Conservation (phyloP, 1,140 invertebrate species). For the Trichogramma pretiosum region DNA sequence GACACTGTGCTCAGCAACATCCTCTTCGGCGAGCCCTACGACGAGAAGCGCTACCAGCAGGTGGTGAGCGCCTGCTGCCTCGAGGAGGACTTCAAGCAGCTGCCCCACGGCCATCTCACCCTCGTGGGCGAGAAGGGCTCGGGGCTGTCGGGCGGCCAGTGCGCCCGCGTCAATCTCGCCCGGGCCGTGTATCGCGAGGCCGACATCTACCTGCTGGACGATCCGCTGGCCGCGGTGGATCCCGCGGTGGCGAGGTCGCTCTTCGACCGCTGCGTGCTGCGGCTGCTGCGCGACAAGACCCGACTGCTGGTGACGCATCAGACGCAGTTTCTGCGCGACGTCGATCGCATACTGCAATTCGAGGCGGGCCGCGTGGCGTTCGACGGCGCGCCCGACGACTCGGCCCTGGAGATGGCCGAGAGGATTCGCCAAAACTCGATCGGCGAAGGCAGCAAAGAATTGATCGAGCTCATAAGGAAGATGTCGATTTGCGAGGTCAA, state of each 20-base stretch:
- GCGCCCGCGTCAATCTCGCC: conserved; percentile 79
- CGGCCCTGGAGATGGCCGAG: too few species aligned
- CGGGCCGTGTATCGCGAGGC: conserved; percentile 67
- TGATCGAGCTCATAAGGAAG: too few species aligned
- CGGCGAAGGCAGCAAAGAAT: too few species aligned
- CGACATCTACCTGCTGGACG: conserved; percentile 71
- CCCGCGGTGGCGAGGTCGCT: conserved; percentile 64
- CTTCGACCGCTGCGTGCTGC: conserved; percentile 60
- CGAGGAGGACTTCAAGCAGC: conserved; percentile 66
- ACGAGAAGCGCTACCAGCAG: conserved; percentile 57
- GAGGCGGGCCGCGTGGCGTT: too few species aligned
- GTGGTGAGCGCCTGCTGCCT: conserved; percentile 68
- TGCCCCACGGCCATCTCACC: conserved; percentile 73
- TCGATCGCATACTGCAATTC: too few species aligned
- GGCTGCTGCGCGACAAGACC: conserved; percentile 60
- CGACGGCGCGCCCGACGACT: too few species aligned
- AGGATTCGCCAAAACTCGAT: too few species aligned
- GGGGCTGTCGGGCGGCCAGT: conserved; percentile 80
- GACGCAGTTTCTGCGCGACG: conserved; percentile 70
- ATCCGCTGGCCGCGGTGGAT: conserved; percentile 70
- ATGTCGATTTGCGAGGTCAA: too few species aligned
- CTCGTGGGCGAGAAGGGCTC: conserved; percentile 80
- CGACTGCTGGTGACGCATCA: conserved; percentile 73
- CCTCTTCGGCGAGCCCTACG: conserved; percentile 48
- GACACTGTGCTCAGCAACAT: conserved; percentile 31